Evolutionary conservation across 2,888 invertebrate genomes (phyloP).

Genomic region (Spatulosminthurus flaviceps): DNA sequence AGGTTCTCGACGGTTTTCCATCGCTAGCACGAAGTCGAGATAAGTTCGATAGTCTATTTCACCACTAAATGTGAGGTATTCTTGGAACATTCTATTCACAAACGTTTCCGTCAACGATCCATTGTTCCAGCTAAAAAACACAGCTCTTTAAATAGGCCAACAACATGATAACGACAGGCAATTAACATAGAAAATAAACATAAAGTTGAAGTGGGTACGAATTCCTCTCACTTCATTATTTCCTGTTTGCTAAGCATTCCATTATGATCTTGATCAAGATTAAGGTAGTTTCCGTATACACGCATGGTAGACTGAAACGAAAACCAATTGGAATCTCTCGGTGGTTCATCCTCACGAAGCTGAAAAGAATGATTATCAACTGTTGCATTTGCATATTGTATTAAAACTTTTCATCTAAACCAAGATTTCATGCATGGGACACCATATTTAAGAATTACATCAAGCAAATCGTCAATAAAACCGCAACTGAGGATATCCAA

Average conservation of each 20-base stretch:
- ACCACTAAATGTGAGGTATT: slow-evolving; percentile 92
- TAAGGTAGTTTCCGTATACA: slow-evolving; percentile 93
- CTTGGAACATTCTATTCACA: slow-evolving; percentile 91
- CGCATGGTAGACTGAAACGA: slow-evolving; percentile 86
- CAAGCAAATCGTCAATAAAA: slow-evolving; percentile 89
- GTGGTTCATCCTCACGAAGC: slow-evolving; percentile 83
- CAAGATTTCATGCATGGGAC: not conserved
- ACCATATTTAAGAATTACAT: slow-evolving; percentile 69
- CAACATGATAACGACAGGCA: not conserved
- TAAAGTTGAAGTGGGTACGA: no score
- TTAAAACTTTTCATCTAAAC: slow-evolving; percentile 3
- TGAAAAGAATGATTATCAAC: slow-evolving; percentile 65
- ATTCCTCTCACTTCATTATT: slow-evolving; percentile 76
- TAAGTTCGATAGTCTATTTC: slow-evolving; percentile 98
- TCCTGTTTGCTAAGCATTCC: slow-evolving; percentile 94
- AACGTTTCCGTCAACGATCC: slow-evolving; percentile 91
- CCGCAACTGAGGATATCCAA: slow-evolving; percentile 90
- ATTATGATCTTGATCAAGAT: slow-evolving; percentile 92
- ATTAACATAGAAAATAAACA: no score
- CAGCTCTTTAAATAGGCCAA: slow-evolving; percentile 44
- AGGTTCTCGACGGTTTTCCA: slow-evolving; percentile 91
- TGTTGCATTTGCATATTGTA: no score
- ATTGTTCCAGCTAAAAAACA: slow-evolving; percentile 77
- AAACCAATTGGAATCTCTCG: slow-evolving; percentile 91
- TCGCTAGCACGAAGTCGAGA: slow-evolving; percentile 89